phyloP scores from a whole-genome alignment of 2,797 vertebrate genomes.

The Periparus ater region DNA sequence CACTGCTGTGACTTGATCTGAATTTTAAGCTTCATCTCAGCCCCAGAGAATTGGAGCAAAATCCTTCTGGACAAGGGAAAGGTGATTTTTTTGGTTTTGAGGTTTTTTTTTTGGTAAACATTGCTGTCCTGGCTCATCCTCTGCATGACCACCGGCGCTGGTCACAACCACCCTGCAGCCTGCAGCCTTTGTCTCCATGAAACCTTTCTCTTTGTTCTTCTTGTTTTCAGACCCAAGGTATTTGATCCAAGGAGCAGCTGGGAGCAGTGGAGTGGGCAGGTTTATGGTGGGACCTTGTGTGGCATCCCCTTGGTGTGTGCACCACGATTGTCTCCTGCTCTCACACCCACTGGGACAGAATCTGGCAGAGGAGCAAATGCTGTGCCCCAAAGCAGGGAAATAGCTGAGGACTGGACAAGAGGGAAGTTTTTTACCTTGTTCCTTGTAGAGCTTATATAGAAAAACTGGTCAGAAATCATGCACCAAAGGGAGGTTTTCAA shows the following conservation, averaged over 20 bases:
- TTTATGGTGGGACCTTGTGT: not conserved
- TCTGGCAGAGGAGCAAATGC: not conserved
- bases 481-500: not conserved
- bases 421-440: not conserved
- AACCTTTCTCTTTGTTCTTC: not conserved
- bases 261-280: not conserved
- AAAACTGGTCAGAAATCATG: not conserved
- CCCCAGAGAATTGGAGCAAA: not conserved
- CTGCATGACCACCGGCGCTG: not conserved
- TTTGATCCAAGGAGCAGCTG: not conserved
- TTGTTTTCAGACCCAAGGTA: not conserved
- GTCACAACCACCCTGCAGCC: not conserved
- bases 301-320: not conserved
- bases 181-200: not conserved
- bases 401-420: no score
- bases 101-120: fast-evolving
- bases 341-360: not conserved
- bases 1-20: not conserved
- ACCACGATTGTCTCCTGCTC: not conserved
- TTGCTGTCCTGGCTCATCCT: not conserved
- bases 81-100: no score
- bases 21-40: not conserved
- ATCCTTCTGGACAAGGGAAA: not conserved
- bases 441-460: not conserved
- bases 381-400: not conserved